Evolutionary conservation across 2,797 vertebrate genomes (phyloP), one percentile per base, ranked within the genome.

Genomic region (Enteromius unitaeniatus): DNA sequence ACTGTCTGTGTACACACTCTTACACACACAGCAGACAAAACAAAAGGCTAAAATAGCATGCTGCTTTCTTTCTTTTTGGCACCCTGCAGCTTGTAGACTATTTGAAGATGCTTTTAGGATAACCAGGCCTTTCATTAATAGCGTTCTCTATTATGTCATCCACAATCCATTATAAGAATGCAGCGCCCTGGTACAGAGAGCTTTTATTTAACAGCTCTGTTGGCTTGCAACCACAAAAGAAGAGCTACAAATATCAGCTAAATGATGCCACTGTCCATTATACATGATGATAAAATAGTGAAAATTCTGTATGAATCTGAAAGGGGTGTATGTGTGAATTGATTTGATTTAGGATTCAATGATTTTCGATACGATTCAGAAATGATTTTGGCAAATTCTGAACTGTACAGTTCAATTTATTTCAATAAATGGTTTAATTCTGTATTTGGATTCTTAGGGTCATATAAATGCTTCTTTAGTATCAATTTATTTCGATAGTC

Each of bases 61-160:
- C 10, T 9, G 26, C 49, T 45, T 77, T 11, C 34, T 67, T 83
- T 74, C 72, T 26, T 65, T 42, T 53, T 21, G 31, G n/a, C 45
- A 67, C 28, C 72, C 58, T 75, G 60, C 69, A 81, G 79, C 79
- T 2, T 60, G 26, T 23, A 23, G 19, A 42, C 40, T 77, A 82
- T 72, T 73, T 15, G 10, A 78, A 40, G 78, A 86, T 58, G 78
- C 76, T 78, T 74, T 82, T 51, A 76, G 72, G 53, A 69, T 79
- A 53, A 68, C 26, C 19, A 51, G 45, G 3, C n/a, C 31, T 75
- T 74, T 82, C 7, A 65, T 75, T 75, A 76, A 67, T 49, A 40
- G 55, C 21, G 21, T 37, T 64, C 34, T 26, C 79, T 51, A 51
- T 82, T 64, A 82, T 74, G 69, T 51, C 58, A 64, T 74, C 11